phyloP scores from a whole-genome alignment of 2,888 invertebrate genomes.

The Teinopalpus imperialis region DNA sequence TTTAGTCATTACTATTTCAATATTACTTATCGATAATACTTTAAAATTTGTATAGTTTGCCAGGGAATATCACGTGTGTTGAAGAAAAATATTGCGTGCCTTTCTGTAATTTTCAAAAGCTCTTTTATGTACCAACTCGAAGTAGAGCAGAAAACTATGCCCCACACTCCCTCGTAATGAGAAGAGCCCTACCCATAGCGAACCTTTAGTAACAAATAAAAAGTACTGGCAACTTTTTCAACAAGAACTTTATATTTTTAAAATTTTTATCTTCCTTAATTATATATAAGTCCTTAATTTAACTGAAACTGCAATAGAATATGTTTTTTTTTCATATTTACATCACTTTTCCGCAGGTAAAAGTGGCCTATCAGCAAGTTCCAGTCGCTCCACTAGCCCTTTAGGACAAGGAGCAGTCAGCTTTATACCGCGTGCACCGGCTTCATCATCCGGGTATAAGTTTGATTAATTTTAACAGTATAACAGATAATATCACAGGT shows the following conservation, averaged over 20 bases:
- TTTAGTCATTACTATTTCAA: too few species aligned
- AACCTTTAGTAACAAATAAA: too few species aligned
- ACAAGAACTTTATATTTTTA: too few species aligned
- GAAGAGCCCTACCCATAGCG: constrained; percentile 3
- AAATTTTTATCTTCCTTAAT: too few species aligned
- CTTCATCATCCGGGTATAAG: constrained; percentile 81
- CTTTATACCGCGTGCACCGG: constrained; percentile 76
- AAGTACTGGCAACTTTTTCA: too few species aligned
- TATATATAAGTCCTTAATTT: too few species aligned
- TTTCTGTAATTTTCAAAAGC: constrained; percentile 8
- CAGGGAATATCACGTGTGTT: background rate
- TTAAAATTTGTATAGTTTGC: background rate
- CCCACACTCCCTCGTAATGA: constrained; percentile 5
- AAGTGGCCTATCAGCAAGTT: constrained; percentile 78
- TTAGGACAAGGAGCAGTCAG: constrained; percentile 73
- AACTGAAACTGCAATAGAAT: too few species aligned
- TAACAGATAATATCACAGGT: background rate
- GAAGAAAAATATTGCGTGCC: constrained; percentile 26
- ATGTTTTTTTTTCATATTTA: too few species aligned
- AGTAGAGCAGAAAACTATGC: constrained; percentile 11
- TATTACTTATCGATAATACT: too few species aligned
- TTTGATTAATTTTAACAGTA: constrained; percentile 4
- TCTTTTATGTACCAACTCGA: constrained; percentile 10
- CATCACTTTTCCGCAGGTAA: constrained; percentile 49
- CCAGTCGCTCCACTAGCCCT: constrained; percentile 83